Evolutionary conservation across 2,888 invertebrate genomes (phyloP), one percentile per base, ranked within the genome.

Genomic region (Cerastis leucographa): DNA sequence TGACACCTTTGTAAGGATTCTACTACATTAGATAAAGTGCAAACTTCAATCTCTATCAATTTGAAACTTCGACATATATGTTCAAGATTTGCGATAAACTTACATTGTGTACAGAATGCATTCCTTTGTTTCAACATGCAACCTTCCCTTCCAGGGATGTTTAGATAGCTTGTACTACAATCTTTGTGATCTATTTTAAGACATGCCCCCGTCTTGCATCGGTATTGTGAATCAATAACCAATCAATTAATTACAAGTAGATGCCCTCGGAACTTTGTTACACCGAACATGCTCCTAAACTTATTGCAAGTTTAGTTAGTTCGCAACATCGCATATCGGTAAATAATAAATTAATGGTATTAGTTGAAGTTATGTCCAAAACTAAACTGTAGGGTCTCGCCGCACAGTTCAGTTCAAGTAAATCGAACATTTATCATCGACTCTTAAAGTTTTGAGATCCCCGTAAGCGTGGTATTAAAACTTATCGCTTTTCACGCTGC

Each of bases 251-350:
- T 85, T 74, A 74, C 62, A 76, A 69, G 54, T 51, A 66, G 46
- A 70, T 76, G 62, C 66, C 61, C 69, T 79, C 49, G 46, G n/a
- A 85, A 80, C 86, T 81, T 73, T 71, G 73, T 64, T 72, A 85
- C 69, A 79, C 25, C 64, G 74, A 79, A 79, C 66, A 79, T 74
- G 71, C 74, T 72, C 56, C 59, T 29, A 78, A 85, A 83, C 69
- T 85, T 85, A 79, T 64, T 74, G 76, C 86, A 76, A 85, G 79
- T 85, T 85, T 51, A 64, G 69, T 75, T 81, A 82, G 73, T 74
- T 82, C 46, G 59, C 51, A 78, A 78, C 83, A 74, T 85, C 78
- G 71, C 59, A 66, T 76, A 84, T 76, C 74, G 77, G 71, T 72
- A 78, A 84, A 81, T 78, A 84, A 81, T 81, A 85, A 85, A 79